A percentile compares a stretch with the other conserved stretches of the same genome.
Conservation (phyloP, 37 sponge, comb jelly and placozoan genomes). For the Hexactinellida sp. region DNA sequence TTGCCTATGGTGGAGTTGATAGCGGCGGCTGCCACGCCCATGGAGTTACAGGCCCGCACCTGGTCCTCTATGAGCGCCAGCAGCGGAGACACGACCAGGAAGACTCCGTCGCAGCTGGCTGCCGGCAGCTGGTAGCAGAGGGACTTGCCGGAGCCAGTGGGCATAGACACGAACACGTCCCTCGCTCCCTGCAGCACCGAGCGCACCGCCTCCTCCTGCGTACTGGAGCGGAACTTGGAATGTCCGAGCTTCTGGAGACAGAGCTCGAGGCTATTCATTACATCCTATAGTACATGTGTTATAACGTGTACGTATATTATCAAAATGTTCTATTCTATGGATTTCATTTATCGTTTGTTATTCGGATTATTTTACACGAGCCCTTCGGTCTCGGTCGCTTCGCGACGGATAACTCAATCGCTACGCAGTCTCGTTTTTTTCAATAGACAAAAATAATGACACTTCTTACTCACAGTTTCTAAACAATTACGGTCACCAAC, state of each 20-base stretch:
- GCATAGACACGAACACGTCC: slow-evolving; percentile 96
- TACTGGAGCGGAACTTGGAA: background rate
- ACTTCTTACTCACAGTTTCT: background rate
- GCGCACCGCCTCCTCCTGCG: background rate
- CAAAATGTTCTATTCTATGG: no score
- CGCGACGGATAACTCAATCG: no score
- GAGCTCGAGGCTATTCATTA: background rate
- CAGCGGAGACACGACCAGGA: slow-evolving; percentile 87
- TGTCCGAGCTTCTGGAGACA: background rate
- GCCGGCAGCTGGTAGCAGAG: slow-evolving; percentile 98
- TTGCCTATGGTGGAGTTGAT: slow-evolving; percentile 74
- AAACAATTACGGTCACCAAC: background rate
- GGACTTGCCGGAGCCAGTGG: slow-evolving; percentile 96
- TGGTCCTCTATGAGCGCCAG: slow-evolving; percentile 95
- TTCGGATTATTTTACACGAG: no score
- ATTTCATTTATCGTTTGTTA: no score
- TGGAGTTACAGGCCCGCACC: slow-evolving; percentile 41
- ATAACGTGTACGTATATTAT: no score
- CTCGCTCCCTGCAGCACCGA: slow-evolving; percentile 23
- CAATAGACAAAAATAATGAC: no score
- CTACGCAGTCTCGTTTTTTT: no score
- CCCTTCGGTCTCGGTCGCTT: no score
- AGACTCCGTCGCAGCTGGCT: slow-evolving; percentile 45
- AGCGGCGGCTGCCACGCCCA: slow-evolving; percentile 46
- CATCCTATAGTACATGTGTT: no score